Conservation (phyloP, 2,888 invertebrate genomes). For the Glaucopsyche alexis region DNA sequence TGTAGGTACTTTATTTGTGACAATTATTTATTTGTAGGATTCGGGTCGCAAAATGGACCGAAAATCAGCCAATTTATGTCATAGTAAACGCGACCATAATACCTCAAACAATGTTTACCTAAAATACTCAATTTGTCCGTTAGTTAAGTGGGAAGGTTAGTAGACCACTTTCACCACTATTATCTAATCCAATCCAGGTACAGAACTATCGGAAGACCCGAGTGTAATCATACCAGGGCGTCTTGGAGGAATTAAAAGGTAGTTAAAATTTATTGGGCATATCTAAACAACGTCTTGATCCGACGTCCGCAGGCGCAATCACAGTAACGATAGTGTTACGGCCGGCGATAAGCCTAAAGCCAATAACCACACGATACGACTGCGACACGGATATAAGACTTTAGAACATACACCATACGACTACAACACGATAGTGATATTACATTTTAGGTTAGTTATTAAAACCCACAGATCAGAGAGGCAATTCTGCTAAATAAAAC, state of each 20-base stretch:
- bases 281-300: slow-evolving; percentile 26
- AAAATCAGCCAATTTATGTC: too few relatives aligned
- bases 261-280: slow-evolving; percentile 26
- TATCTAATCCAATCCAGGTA: slow-evolving; percentile 5
- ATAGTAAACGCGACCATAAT: neutral
- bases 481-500: too few relatives aligned
- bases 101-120: neutral
- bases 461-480: too few relatives aligned
- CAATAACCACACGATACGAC: neutral
- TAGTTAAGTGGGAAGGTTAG: neutral
- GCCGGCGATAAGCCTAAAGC: slow-evolving; percentile 18
- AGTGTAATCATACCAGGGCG: neutral
- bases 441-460: neutral
- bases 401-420: neutral
- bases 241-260: slow-evolving; percentile 24
- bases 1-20: too few relatives aligned
- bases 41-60: too few relatives aligned
- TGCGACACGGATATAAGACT: neutral
- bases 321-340: slow-evolving; percentile 26
- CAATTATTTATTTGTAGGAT: too few relatives aligned
- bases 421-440: neutral
- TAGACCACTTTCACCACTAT: neutral
- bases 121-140: neutral
- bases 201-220: neutral
- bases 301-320: slow-evolving; percentile 24